Percentiles rank a stretch among this genome's conserved stretches.
Evolutionary conservation across 1,140 invertebrate species (phyloP).

Genomic region (Palaemon carinicauda): DNA sequence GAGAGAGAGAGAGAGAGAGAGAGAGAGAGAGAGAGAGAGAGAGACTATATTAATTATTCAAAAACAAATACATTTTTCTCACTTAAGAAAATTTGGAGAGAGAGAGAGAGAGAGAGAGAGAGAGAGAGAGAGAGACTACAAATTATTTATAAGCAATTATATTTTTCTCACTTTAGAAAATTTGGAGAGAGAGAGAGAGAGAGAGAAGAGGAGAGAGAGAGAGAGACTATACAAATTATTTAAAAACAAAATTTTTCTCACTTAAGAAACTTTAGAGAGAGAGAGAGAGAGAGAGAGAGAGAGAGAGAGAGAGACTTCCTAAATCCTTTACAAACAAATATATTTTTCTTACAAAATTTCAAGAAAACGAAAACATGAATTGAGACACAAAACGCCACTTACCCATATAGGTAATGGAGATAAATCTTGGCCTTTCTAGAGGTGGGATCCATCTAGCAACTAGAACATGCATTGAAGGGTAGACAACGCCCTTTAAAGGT

Average conservation of each 20-base stretch:
- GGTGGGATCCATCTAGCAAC: constrained; percentile 36
- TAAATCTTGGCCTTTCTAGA: constrained; percentile 33
- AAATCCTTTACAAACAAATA: neutral
- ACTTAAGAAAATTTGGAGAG: too few relatives aligned
- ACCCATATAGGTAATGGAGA: constrained; percentile 49
- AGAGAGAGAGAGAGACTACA: neutral
- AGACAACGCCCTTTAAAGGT: constrained; percentile 41
- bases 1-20: too few relatives aligned
- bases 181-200: neutral
- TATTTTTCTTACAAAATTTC: neutral
- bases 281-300: neutral
- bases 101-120: neutral
- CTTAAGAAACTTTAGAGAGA: neutral
- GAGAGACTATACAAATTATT: too few relatives aligned
- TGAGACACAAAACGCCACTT: neutral
- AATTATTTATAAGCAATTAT: too few relatives aligned
- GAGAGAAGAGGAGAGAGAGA: neutral
- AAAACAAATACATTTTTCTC: too few relatives aligned
- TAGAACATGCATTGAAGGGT: constrained; percentile 30
- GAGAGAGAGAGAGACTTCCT: neutral
- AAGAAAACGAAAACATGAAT: neutral
- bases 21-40: too few relatives aligned
- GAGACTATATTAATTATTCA: too few relatives aligned
- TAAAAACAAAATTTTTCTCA: neutral
- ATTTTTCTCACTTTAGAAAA: neutral